Evolutionary conservation across 2,113 vertebrate genomes (phyloP).

Genomic region (Hoplias malabaricus): DNA sequence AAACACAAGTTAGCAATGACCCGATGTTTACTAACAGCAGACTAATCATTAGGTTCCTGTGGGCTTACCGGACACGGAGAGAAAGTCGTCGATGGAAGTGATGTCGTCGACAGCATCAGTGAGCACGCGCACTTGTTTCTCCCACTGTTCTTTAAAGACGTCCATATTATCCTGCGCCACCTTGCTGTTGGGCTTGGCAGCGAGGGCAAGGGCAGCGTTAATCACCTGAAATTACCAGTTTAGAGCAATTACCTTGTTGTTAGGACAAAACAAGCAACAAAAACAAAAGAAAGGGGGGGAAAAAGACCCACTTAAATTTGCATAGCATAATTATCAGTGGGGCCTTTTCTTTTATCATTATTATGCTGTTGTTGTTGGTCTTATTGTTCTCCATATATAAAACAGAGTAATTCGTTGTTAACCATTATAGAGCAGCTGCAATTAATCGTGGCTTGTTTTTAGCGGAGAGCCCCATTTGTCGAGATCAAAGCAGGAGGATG

Average conservation of each 20-base stretch:
- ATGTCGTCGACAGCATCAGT: slow-evolving; percentile 98
- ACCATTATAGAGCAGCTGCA: slow-evolving; percentile 46
- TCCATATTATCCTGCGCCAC: slow-evolving; percentile 99
- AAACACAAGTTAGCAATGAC: background rate
- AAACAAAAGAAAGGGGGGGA: slow-evolving; percentile 38
- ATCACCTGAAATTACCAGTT: slow-evolving; percentile 88
- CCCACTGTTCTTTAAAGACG: slow-evolving; percentile 97
- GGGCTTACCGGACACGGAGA: slow-evolving; percentile 91
- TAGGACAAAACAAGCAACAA: slow-evolving; percentile 1
- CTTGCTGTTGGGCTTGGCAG: slow-evolving; percentile 98
- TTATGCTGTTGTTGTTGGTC: background rate
- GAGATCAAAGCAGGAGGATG: slow-evolving; percentile 56
- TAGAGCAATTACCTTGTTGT: slow-evolving; percentile 63
- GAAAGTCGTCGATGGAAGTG: slow-evolving; percentile 98
- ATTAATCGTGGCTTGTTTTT: slow-evolving; percentile 48
- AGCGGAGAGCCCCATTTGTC: slow-evolving; percentile 40
- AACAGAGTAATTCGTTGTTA: slow-evolving; percentile 55
- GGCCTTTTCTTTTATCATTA: background rate
- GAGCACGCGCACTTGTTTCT: slow-evolving; percentile 94
- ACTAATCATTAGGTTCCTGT: background rate
- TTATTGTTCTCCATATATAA: background rate
- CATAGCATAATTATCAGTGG: slow-evolving; percentile 56
- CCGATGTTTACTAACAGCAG: background rate
- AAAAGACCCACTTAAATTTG: slow-evolving; percentile 55
- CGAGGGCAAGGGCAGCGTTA: slow-evolving; percentile 94